Base-by-base conservation (phyloP, 2,888 invertebrate genomes). In the Mylabris sibirica region DNA sequence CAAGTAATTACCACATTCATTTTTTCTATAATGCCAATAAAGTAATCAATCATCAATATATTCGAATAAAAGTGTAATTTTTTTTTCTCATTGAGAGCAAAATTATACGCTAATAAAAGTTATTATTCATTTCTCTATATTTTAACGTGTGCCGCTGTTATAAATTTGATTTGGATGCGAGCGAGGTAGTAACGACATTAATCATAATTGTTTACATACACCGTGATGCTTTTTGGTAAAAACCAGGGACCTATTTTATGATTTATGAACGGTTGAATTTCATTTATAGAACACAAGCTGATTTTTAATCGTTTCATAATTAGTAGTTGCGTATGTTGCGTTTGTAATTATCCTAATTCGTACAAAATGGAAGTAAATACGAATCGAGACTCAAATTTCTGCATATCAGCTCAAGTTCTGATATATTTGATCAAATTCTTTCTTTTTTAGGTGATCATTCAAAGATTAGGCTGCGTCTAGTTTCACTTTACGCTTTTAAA, bases 171-270 rank as follows among this genome's bases (percentile, higher is more conserved):
- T 57, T 57, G 57, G 14, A 57, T 26, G 14, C 57, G 14, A n/a
- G 8, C 26, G 26, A 6, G 12, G 57, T 57, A 57, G 24, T 26
- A 57, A 57, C 57, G 8, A 57, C 57, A 57, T 57, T 57, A 57
- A 57, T 57, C 57, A 57, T 57, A 57, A 57, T 57, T 57, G 57
- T 57, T 57, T 57, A 57, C 57, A 57, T 57, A 26, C 26, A 57
- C 26, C 26, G 57, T 57, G 57, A 57, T 57, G 57, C 14, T 26
- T 57, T 49, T 57, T 57, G 57, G 26, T 57, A 14, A 57, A 57
- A 57, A 57, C 57, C 57, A 57, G 30, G 30, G 22, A 57, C 22
- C 24, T 24, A 12, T 22, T 9, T 57, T 24, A 57, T 57, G 57
- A 57, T 57, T 57, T 57, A 57, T 57, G 57, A n/a, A 24, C 14